These are phyloP conservation scores for Zygothrica quintamaculata DNA, from an alignment of 2,888 invertebrate genomes.

Conservation along the genomic window DNA sequence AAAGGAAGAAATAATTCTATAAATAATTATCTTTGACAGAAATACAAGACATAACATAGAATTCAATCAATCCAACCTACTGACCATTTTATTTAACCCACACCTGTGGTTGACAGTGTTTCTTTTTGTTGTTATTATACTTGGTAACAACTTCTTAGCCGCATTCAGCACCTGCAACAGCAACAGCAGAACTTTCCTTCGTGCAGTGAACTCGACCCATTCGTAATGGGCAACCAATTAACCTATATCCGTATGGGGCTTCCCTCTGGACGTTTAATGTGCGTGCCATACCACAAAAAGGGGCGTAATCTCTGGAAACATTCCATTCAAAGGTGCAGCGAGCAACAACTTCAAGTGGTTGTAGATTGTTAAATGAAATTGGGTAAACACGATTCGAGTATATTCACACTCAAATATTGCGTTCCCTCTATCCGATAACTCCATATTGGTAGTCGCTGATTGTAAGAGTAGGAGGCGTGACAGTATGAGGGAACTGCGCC, in stretches of 20 bases:
- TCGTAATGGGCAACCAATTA: constrained; percentile 70
- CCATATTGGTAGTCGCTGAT: constrained; percentile 1
- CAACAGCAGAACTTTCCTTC: constrained; percentile 47
- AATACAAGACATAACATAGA: constrained; percentile 5
- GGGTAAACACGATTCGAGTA: constrained; percentile 69
- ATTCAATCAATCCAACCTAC: constrained; percentile 41
- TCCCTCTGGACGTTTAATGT: constrained; percentile 43
- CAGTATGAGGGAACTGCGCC: constrained; percentile 36
- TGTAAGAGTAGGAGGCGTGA: background rate
- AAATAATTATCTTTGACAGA: constrained; percentile 3
- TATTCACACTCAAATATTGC: constrained; percentile 40
- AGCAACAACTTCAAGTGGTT: constrained; percentile 16
- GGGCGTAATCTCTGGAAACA: constrained; percentile 35
- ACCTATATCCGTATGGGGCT: constrained; percentile 60
- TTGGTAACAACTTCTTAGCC: constrained; percentile 37
- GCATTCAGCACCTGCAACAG: constrained; percentile 58
- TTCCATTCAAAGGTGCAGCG: background rate
- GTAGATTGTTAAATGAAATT: constrained; percentile 53
- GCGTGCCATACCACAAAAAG: constrained; percentile 36
- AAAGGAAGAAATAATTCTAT: constrained; percentile 3
- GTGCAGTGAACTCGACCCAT: constrained; percentile 41
- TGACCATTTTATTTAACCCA: constrained; percentile 52
- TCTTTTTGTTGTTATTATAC: constrained; percentile 20
- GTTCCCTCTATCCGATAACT: background rate
- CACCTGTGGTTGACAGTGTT: constrained; percentile 7